These are phyloP conservation scores for Patella depressa DNA, from an alignment of 2,888 invertebrate genomes.

Conservation along the genomic window DNA sequence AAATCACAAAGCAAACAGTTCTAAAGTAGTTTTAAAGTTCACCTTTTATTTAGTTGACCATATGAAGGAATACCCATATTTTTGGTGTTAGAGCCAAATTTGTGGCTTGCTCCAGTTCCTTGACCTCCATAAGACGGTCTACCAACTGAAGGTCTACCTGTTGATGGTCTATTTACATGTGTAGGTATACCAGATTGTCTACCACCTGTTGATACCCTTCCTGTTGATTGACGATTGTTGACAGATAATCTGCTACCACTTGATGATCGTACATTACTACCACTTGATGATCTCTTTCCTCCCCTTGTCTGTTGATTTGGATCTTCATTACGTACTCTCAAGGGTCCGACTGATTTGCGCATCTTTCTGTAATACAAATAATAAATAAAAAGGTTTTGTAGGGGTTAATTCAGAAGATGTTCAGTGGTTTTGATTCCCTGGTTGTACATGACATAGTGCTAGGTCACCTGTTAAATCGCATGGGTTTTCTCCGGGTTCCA, in stretches of 20 bases:
- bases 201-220: not conserved
- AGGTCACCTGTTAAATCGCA: no score
- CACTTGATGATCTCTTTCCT: constrained; percentile 8
- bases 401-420: no score
- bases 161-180: constrained; percentile 30
- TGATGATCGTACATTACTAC: no score
- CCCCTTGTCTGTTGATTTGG: not conserved
- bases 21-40: no score
- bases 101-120: not conserved
- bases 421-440: no score
- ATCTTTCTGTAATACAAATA: no score
- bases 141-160: constrained; percentile 29
- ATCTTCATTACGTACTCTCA: not conserved
- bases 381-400: no score
- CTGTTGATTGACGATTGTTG: no score
- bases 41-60: not conserved
- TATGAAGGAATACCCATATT: not conserved
- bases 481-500: no score
- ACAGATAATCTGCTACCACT: no score
- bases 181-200: constrained; percentile 25
- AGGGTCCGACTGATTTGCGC: not conserved
- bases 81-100: not conserved
- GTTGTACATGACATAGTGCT: no score
- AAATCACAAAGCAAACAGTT: no score
- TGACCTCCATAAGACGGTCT: constrained; percentile 11